Percentiles rank a stretch among this genome's conserved stretches.
These are phyloP conservation scores for Danio tinwini DNA, from an alignment of 2,797 vertebrate species.

Conservation along the genomic window DNA sequence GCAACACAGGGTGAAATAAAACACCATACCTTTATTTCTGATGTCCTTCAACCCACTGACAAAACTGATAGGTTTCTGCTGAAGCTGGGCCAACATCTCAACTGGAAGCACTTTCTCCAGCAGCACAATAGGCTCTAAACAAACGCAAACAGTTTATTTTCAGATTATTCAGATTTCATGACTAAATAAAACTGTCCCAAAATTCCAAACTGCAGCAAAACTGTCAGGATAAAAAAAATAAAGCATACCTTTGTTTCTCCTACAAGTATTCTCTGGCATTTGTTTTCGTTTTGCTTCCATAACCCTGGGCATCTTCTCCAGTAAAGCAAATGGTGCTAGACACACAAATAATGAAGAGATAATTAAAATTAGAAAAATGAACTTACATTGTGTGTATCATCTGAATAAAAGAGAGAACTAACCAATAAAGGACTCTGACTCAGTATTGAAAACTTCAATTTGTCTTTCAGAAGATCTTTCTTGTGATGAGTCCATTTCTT, in stretches of 20 bases:
- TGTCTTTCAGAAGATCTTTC: not conserved
- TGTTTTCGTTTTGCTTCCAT: constrained; percentile 17
- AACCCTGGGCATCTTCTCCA: not conserved
- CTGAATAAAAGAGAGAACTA: not conserved
- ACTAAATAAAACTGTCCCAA: not conserved
- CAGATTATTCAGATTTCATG: too few relatives aligned
- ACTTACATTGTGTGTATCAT: not conserved
- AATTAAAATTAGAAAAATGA: not conserved
- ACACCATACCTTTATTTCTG: constrained; percentile 54
- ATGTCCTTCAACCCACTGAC: constrained; percentile 47
- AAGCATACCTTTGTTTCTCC: constrained; percentile 16
- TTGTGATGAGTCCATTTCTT: not conserved
- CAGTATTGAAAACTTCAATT: not conserved
- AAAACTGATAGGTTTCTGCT: constrained; percentile 23
- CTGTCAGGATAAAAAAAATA: not conserved
- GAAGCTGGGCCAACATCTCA: constrained; percentile 69
- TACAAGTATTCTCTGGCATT: not conserved
- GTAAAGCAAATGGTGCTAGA: constrained; percentile 41
- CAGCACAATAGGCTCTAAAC: constrained; percentile 58
- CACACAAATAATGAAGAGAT: not conserved
- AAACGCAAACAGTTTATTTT: constrained; percentile 9
- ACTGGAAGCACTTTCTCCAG: constrained; percentile 58
- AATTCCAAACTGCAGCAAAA: not conserved
- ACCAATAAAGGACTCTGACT: constrained; percentile 25
- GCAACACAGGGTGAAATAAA: not conserved